Percentiles rank a stretch among this genome's conserved stretches.
phyloP scores from a whole-genome alignment of 2,888 invertebrate species.

The Drosophila peninsularis region DNA sequence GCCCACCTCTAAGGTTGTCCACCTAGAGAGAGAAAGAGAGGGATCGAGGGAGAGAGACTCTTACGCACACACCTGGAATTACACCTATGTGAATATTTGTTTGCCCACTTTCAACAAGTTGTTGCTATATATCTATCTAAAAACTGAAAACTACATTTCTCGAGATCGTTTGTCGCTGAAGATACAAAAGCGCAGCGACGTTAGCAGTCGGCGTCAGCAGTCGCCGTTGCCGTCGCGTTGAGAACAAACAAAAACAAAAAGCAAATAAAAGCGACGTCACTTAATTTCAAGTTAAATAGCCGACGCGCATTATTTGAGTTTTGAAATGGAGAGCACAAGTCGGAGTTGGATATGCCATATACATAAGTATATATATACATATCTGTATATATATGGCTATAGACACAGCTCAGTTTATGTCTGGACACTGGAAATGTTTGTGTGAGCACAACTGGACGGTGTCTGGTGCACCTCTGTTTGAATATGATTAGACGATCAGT shows the following conservation, averaged over 20 bases:
- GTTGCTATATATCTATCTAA: slow-evolving; percentile 60
- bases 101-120: slow-evolving; percentile 65
- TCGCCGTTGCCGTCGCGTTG: slow-evolving; percentile 32
- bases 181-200: slow-evolving; percentile 39
- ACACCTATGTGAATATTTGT: slow-evolving; percentile 52
- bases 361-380: slow-evolving; percentile 13
- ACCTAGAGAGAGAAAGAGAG: slow-evolving; percentile 5
- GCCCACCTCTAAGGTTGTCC: slow-evolving; percentile 20
- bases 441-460: slow-evolving; percentile 51
- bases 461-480: slow-evolving; percentile 39
- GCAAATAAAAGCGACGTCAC: slow-evolving; percentile 73
- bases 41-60: slow-evolving; percentile 1
- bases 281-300: slow-evolving; percentile 79
- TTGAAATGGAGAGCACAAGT: slow-evolving; percentile 77
- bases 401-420: neutral
- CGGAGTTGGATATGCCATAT: slow-evolving; percentile 41
- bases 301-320: slow-evolving; percentile 78
- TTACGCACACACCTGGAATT: slow-evolving; percentile 9
- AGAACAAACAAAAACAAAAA: slow-evolving; percentile 77
- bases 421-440: slow-evolving; percentile 27
- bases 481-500: slow-evolving; percentile 49
- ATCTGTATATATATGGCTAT: slow-evolving; percentile 10
- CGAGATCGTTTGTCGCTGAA: slow-evolving; percentile 46
- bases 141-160: slow-evolving; percentile 59
- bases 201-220: slow-evolving; percentile 5